Percentiles rank a stretch among this genome's conserved stretches.
Conservation (phyloP, 1,140 invertebrate species). For the Semibalanus balanoides region DNA sequence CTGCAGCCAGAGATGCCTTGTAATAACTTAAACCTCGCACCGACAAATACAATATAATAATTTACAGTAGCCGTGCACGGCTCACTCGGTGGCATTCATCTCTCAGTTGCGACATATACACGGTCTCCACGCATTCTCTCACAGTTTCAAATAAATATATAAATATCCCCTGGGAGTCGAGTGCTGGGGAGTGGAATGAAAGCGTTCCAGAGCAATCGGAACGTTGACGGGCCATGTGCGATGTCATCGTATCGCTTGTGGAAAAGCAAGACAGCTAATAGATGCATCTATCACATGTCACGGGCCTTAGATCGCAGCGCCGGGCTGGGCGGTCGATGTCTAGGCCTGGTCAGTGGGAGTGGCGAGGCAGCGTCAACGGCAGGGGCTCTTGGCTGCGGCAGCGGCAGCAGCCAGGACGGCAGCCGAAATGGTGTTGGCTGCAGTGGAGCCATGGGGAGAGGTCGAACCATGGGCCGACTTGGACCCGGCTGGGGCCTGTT, state of each 20-base stretch:
- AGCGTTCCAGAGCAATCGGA: not conserved
- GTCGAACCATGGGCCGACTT: no score
- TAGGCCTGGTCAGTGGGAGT: not conserved
- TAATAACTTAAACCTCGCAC: not conserved
- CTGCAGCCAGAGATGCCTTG: not conserved
- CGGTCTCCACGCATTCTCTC: not conserved
- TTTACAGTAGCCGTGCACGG: not conserved
- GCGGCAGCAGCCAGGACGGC: not conserved
- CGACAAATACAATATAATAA: not conserved
- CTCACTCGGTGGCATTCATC: not conserved
- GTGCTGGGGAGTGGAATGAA: not conserved
- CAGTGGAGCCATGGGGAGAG: not conserved
- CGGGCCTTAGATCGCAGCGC: not conserved
- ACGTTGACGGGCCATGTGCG: not conserved
- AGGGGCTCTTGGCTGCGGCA: not conserved
- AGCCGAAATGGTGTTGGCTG: not conserved
- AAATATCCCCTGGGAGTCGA: not conserved
- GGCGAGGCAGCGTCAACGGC: not conserved
- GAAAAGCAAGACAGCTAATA: not conserved
- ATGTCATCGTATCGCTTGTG: not conserved
- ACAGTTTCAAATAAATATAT: constrained; percentile 1
- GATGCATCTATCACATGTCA: not conserved
- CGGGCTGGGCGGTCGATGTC: not conserved
- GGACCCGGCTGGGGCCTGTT: no score
- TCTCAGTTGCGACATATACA: not conserved